Base-by-base conservation (phyloP, 1,140 invertebrate species). In the Drosophila repleta region DNA sequence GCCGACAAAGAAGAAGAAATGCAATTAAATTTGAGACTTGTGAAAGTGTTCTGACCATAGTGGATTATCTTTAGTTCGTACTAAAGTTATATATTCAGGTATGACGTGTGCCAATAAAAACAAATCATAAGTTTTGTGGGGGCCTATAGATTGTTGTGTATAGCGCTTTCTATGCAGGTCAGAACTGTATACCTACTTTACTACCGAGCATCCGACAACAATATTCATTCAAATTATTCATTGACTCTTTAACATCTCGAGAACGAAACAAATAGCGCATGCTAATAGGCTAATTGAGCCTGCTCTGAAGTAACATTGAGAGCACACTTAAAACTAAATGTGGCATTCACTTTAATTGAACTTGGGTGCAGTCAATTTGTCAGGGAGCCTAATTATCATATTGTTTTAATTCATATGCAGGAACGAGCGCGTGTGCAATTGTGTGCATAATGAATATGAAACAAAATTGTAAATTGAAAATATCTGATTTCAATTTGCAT, bases 401-500 rank as follows among this genome's bases (percentile, higher is more conserved):
- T 53, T 46, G 45, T 52, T 51, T 46, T 10, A 45, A 48, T 55
- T 63, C 45, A n/a, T 1, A 43, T 11, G 11, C 11, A 53, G 55
- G 29, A 11, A 6, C 1, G 6, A 21, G 57, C 45, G 20, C 32
- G 51, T 51, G 24, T 32, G 8, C 24, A 51, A 17, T 20, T 20
- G 17, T 46, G 53, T 3, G 43, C 26, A 58, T 35, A 11, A 10
- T 32, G 46, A 24, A 39, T 35, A 32, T 18, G 10, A 70, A n/a
- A 32, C 8, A 15, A 35, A 58, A 49, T 53, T 35, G 5, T 35
- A 41, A 48, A 49, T 48, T 41, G 5, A 41, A 41, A 48, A 63
- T 41, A 43, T 55, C 20, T 56, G 20, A 15, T 11, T 45, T 35
- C 64, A 45, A 71, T 71, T 71, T 45, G 21, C 20, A 45, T 65